phyloP scores from a whole-genome alignment of 2,797 vertebrate genomes.

The Smutsia gigantea region DNA sequence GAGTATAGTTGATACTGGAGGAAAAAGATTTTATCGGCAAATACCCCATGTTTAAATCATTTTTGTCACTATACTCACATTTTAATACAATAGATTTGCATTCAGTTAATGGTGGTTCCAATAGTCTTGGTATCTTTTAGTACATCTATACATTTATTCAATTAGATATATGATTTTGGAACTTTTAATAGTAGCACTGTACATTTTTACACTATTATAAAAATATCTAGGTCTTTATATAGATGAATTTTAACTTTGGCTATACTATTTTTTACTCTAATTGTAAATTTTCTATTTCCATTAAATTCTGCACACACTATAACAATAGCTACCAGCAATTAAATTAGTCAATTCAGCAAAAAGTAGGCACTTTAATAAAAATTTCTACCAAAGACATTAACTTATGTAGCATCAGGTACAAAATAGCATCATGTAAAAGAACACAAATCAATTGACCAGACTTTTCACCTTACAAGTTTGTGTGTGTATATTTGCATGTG shows the following conservation, averaged over 20 bases:
- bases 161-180: background rate
- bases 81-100: background rate
- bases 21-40: background rate
- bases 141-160: background rate
- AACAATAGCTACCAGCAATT: background rate
- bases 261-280: background rate
- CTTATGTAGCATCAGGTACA: background rate
- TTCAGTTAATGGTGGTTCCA: background rate
- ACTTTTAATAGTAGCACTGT: background rate
- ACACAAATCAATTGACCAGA: background rate
- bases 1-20: slow-evolving; percentile 11
- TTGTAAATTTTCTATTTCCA: slow-evolving; percentile 16
- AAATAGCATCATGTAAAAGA: background rate
- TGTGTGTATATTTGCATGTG: background rate
- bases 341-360: background rate
- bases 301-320: background rate
- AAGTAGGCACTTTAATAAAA: slow-evolving; percentile 34
- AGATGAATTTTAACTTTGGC: slow-evolving; percentile 9
- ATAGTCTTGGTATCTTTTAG: background rate
- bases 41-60: background rate
- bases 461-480: slow-evolving; percentile 10
- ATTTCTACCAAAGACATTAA: background rate
- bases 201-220: background rate
- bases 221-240: background rate
- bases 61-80: background rate